Percentiles rank a stretch among this genome's conserved stretches.
phyloP scores from a whole-genome alignment of 2,797 vertebrate genomes.

The Morelia viridis region DNA sequence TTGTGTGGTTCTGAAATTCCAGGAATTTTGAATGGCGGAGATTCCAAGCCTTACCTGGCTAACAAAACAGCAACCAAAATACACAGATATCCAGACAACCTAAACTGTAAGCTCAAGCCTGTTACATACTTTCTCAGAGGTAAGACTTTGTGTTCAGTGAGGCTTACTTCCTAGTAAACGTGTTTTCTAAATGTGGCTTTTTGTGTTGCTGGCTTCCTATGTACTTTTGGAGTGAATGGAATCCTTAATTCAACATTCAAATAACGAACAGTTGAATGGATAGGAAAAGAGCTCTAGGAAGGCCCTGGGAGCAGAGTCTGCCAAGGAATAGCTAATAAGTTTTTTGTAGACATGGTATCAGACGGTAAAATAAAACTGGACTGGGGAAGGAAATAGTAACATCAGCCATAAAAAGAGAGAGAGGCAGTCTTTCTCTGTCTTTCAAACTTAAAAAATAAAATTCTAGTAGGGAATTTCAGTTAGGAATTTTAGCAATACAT shows the following conservation, averaged over 20 bases:
- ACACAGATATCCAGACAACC: neutral
- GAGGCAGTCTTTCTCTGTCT: neutral
- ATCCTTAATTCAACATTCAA: slow-evolving; percentile 14
- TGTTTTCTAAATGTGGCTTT: neutral
- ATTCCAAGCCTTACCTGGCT: neutral
- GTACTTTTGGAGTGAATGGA: slow-evolving; percentile 11
- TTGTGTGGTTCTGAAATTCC: neutral
- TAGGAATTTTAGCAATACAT: neutral
- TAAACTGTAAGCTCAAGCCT: neutral
- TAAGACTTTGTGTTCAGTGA: neutral
- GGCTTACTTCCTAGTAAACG: neutral
- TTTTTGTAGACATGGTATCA: neutral
- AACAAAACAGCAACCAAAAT: neutral
- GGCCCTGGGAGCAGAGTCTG: neutral
- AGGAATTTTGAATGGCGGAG: neutral
- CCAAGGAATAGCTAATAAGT: neutral
- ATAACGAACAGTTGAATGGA: slow-evolving; percentile 9
- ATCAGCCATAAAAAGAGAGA: neutral
- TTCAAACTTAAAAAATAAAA: neutral
- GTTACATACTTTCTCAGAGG: neutral
- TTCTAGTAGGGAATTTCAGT: neutral
- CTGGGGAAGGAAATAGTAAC: neutral
- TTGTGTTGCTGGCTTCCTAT: neutral
- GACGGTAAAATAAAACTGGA: neutral
- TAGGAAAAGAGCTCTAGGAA: neutral